Evolutionary conservation across 1,140 invertebrate genomes (phyloP).

Genomic region (Ceratitis capitata): DNA sequence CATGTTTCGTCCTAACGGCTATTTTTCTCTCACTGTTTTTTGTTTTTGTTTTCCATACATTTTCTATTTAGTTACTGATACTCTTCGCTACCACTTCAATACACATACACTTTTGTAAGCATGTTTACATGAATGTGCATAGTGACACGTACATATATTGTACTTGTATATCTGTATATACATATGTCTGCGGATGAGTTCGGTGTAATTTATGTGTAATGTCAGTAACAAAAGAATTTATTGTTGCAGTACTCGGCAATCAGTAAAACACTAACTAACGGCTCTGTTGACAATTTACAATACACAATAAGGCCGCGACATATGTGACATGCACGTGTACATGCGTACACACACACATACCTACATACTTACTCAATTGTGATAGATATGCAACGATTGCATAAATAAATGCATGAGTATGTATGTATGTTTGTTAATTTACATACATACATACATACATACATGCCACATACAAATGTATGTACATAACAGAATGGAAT

Average conservation of each 20-base stretch:
- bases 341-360: neutral
- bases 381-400: too few relatives aligned
- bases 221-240: conserved; percentile 29
- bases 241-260: conserved; percentile 29
- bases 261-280: conserved; percentile 33
- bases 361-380: too few relatives aligned
- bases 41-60: neutral
- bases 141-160: neutral
- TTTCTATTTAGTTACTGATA: neutral
- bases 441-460: neutral
- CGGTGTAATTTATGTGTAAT: conserved; percentile 16
- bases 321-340: neutral
- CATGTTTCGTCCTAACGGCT: neutral
- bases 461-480: too few relatives aligned
- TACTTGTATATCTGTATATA: neutral
- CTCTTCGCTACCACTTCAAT: neutral
- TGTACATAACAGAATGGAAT: too few relatives aligned
- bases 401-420: neutral
- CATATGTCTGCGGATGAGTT: too few relatives aligned
- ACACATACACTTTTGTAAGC: too few relatives aligned
- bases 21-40: neutral
- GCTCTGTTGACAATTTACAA: conserved; percentile 31
- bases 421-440: neutral
- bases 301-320: conserved; percentile 31
- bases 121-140: too few relatives aligned